A percentile compares a stretch with the other conserved stretches of the same genome.
phyloP scores from a whole-genome alignment of 2,113 vertebrate genomes.

The Herpetotheres cachinnans region DNA sequence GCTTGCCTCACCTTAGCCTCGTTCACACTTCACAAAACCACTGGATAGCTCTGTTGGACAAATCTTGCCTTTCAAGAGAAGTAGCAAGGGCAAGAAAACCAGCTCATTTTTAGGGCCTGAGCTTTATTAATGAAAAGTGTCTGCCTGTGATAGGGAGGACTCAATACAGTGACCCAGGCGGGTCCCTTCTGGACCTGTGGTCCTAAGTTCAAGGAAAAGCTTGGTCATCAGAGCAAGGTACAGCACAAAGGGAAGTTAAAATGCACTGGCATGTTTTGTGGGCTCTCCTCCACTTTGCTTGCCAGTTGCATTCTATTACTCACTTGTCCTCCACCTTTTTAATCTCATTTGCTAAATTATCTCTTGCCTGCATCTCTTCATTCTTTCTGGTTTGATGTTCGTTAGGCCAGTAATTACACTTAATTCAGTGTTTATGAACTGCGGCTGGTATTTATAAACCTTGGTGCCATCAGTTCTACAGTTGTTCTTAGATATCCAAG shows the following conservation, averaged over 20 bases:
- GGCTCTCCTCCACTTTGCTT: not conserved
- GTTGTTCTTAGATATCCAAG: conserved; percentile 17
- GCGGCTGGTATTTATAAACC: not conserved
- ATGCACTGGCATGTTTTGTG: not conserved
- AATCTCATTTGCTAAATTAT: not conserved
- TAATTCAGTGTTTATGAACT: conserved; percentile 23
- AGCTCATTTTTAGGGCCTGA: not conserved
- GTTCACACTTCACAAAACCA: not conserved
- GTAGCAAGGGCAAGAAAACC: not conserved
- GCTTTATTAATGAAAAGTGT: not conserved
- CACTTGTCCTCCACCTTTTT: not conserved
- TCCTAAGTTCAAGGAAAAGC: not conserved
- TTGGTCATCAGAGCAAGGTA: not conserved
- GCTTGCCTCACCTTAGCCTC: not conserved
- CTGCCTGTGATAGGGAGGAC: not conserved
- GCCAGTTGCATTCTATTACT: not conserved
- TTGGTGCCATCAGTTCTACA: not conserved
- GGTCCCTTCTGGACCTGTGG: not conserved
- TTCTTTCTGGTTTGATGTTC: not conserved
- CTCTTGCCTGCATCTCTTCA: conserved; percentile 1
- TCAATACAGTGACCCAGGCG: not conserved
- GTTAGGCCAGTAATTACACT: not conserved
- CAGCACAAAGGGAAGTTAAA: not conserved
- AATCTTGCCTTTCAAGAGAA: not conserved
- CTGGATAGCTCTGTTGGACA: not conserved